Conservation (phyloP, 1,140 invertebrate genomes). For the Probaryconus sp. region DNA sequence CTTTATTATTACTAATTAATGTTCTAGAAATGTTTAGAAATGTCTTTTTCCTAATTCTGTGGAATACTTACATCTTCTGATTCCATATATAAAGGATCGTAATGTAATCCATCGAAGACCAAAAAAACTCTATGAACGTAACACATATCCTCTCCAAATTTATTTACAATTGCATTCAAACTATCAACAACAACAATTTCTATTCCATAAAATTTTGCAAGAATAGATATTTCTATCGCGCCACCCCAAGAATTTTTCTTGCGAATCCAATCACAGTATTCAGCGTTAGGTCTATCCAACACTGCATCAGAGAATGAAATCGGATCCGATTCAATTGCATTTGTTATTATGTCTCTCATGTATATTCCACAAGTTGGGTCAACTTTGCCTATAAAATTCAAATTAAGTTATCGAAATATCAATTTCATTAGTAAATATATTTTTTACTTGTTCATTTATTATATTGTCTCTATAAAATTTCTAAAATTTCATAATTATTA, state of each 20-base stretch:
- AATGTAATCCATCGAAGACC: slow-evolving; percentile 97
- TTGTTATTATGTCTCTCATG: slow-evolving; percentile 92
- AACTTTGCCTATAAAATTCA: slow-evolving; percentile 81
- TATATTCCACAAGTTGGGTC: slow-evolving; percentile 84
- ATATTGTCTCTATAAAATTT: too few relatives aligned
- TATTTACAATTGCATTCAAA: slow-evolving; percentile 91
- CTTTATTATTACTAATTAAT: too few relatives aligned
- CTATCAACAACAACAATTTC: slow-evolving; percentile 97
- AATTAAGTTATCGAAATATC: slow-evolving; percentile 5
- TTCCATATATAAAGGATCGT: slow-evolving; percentile 95
- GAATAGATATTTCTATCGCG: slow-evolving; percentile 93
- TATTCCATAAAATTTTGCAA: slow-evolving; percentile 92
- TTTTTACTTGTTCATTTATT: slow-evolving; percentile 3
- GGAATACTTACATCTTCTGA: slow-evolving; percentile 78
- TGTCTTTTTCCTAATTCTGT: too few relatives aligned
- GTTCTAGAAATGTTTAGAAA: too few relatives aligned
- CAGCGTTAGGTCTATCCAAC: slow-evolving; percentile 89
- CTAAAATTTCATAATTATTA: too few relatives aligned
- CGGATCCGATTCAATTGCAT: slow-evolving; percentile 86
- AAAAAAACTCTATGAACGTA: slow-evolving; percentile 92
- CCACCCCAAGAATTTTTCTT: slow-evolving; percentile 94
- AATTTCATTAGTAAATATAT: slow-evolving; percentile 5
- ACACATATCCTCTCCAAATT: slow-evolving; percentile 95
- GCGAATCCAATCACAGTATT: slow-evolving; percentile 94
- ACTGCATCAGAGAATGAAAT: slow-evolving; percentile 91